Percentiles rank a stretch among this genome's conserved stretches.
Conservation (phyloP, 1,140 invertebrate species). For the Scaptomyza hsui region DNA sequence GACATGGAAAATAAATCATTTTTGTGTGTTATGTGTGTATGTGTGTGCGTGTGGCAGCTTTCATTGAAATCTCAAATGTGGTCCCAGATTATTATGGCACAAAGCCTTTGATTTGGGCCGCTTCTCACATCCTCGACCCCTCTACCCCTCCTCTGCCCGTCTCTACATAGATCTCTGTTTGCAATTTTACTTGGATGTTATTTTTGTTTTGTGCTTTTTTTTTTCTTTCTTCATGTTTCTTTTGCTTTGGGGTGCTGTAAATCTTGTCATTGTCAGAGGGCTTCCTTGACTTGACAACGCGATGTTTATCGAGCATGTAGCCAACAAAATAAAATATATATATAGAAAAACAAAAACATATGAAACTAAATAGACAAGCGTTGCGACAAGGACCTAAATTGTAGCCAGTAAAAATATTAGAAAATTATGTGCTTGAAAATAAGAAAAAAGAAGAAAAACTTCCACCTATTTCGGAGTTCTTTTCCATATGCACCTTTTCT, state of each 20-base stretch:
- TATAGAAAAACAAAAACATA: constrained; percentile 23
- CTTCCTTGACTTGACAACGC: constrained; percentile 26
- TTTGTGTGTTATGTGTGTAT: constrained; percentile 36
- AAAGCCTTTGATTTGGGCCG: constrained; percentile 66
- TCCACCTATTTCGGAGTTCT: too few relatives aligned
- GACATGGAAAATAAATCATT: constrained; percentile 79
- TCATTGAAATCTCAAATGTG: constrained; percentile 74
- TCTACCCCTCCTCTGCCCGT: background rate
- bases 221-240: constrained; percentile 6
- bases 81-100: constrained; percentile 67
- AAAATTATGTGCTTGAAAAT: constrained; percentile 44
- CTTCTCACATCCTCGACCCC: constrained; percentile 8
- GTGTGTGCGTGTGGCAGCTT: constrained; percentile 35
- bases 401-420: constrained; percentile 18
- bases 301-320: constrained; percentile 54
- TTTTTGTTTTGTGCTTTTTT: constrained; percentile 4
- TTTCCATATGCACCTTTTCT: too few relatives aligned
- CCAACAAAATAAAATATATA: constrained; percentile 23
- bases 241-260: constrained; percentile 53
- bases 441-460: constrained; percentile 9
- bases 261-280: constrained; percentile 57
- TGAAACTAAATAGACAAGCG: constrained; percentile 29
- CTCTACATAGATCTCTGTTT: constrained; percentile 4
- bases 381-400: constrained; percentile 22
- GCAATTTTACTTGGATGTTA: constrained; percentile 16